Evolutionary conservation across 2,113 vertebrate species (phyloP).

Genomic region (Amblyopsis rosae): DNA sequence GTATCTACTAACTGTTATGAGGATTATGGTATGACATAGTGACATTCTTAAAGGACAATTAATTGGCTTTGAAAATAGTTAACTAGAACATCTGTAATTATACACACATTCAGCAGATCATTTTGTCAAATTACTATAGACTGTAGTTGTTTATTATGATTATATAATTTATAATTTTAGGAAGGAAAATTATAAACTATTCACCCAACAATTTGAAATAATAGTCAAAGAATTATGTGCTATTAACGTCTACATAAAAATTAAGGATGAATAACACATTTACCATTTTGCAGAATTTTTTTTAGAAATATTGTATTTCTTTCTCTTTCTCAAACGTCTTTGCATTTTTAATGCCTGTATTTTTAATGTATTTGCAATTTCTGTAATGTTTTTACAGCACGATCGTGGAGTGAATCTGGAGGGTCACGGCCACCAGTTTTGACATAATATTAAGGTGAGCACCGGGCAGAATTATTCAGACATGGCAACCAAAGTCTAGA

Average conservation of each 20-base stretch:
- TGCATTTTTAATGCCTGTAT: background rate
- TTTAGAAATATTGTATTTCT: background rate
- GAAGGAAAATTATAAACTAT: too few relatives aligned
- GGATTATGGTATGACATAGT: background rate
- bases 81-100: too few relatives aligned
- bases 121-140: too few relatives aligned
- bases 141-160: too few relatives aligned
- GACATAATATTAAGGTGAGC: slow-evolving; percentile 52
- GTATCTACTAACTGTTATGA: background rate
- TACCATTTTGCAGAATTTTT: too few relatives aligned
- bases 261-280: background rate
- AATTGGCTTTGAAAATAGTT: background rate
- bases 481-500: slow-evolving; percentile 27
- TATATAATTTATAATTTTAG: too few relatives aligned
- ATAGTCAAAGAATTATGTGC: background rate
- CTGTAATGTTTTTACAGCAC: slow-evolving; percentile 43
- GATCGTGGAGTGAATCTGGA: slow-evolving; percentile 38
- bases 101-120: too few relatives aligned
- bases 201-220: too few relatives aligned
- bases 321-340: background rate
- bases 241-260: background rate
- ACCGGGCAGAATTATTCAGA: slow-evolving; percentile 65
- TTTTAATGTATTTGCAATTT: slow-evolving; percentile 19
- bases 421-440: slow-evolving; percentile 48
- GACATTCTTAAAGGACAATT: background rate